Base-by-base conservation (phyloP, 2,888 invertebrate genomes). In the Dryocosmus kuriphilus region DNA sequence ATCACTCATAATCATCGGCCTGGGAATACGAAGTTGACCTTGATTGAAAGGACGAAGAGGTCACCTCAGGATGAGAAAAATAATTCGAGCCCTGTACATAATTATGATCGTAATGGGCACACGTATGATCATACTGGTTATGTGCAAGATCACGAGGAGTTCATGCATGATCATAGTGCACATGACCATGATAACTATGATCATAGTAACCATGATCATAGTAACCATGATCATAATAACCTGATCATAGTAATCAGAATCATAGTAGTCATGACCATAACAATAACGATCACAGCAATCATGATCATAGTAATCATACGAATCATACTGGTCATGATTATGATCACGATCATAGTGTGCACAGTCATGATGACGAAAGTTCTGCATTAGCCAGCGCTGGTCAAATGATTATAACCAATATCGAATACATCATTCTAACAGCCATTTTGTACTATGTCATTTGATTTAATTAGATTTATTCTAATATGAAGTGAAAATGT, bases 391-490 rank as follows among this genome's bases (percentile, higher is more conserved):
- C 84, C 75, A 88, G 84, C 71, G 85, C 89, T 2, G 89, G 88
- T 22, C 83, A 88, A 74, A 86, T 86, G 75, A 80, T 89, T 57
- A 38, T 88, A 11, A 85, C 88, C 9, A 90, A 89, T 79, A 78
- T 90, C 35, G 85, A 89, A 32, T 91, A 89, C 75, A 57, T 90
- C 57, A 14, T 89, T 35, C 81, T 90, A 32, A 89, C 88, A 5
- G 79, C 85, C 41, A 76, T 90, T 67, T 79, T 90, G 14, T 90
- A 89, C 76, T 88, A 87, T 77, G 84, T 86, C 24, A 87, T 90
- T 77, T 91, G 86, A 81, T 32, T 51, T 46, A 51, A 71, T n/a
- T 51, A 30, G 74, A 62, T 51, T 60, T 73, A 8, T 73, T 67
- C 19, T 35, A 65, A 35, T 32, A 74, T 46, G 41, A 41, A 55